Base-by-base conservation (phyloP, 2,797 vertebrate genomes). In the Etheostoma nigrum region DNA sequence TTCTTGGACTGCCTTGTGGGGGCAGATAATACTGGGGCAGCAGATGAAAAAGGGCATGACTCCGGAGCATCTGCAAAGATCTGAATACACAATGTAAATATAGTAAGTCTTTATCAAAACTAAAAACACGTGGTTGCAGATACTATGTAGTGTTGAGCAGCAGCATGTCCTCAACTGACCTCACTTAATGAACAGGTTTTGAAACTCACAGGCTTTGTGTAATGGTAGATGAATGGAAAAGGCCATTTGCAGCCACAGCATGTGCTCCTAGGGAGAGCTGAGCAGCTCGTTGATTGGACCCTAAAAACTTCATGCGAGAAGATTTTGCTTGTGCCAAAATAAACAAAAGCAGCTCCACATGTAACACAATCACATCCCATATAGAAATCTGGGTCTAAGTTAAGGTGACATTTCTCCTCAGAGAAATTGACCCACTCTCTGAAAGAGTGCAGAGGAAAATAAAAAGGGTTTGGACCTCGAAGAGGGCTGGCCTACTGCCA, bases 1-100 rank as follows among this genome's bases (percentile, higher is more conserved):
- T 97, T 97, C 95, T 96, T 98, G 53, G 97, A 97, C 82, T 96
- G 97, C 86, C 98, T 95, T 67, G 97, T 96, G 74, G 97, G 97
- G 72, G 96, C 97, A 51, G 95, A 96, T 82, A 96, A 94, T 82
- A 93, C 79, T 71, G 94, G 91, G 74, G 88, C 88, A 74, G 95
- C 88, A 85, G 96, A 77, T 82, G 91, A 95, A 68, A 93, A 71
- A 60, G 95, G 89, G 85, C 94, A 92, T 10, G 91, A 91, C 91
- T 96, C 96, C 11, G 98, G 98, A 88, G 89, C 93, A 76, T 96
- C 97, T 93, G 95, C 94, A 91, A 99, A 99, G 93, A 99, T 99
- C 98, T 99, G 94, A 79, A 93, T 81, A 64, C 76, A 87, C 54
- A 88, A 81, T 61, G 42, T 25, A 64, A 81, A 71, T 87, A 51